phyloP scores from a whole-genome alignment of 2,888 invertebrate genomes.

The Philhelius pedissequus region DNA sequence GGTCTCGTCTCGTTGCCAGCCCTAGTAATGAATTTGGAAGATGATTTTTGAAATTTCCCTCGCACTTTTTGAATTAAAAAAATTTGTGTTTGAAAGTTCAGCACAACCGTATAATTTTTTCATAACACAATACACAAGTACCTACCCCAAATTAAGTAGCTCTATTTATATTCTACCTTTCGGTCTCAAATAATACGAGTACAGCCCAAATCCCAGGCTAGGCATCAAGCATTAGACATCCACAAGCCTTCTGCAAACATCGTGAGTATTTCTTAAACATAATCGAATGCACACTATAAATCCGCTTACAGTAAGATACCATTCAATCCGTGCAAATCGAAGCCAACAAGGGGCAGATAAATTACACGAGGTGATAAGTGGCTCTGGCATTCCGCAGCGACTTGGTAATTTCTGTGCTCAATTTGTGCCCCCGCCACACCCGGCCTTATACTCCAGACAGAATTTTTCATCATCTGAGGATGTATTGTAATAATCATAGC shows the following conservation, averaged over 20 bases:
- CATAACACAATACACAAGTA: background rate
- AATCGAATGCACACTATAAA: conserved; percentile 31
- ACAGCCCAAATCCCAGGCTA: background rate
- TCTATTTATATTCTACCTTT: background rate
- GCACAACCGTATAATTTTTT: conserved; percentile 37
- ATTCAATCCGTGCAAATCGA: conserved; percentile 60
- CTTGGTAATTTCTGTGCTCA: conserved; percentile 56
- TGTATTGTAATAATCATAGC: conserved; percentile 50
- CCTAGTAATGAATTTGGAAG: too few relatives aligned
- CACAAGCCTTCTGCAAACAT: conserved; percentile 31
- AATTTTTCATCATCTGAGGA: conserved; percentile 8
- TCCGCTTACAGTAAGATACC: conserved; percentile 3
- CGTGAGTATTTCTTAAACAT: conserved; percentile 42
- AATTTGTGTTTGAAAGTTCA: too few relatives aligned
- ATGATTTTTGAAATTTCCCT: too few relatives aligned
- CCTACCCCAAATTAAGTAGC: conserved; percentile 17
- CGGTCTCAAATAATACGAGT: background rate
- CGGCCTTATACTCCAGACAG: background rate
- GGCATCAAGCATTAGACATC: background rate
- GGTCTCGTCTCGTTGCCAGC: too few relatives aligned
- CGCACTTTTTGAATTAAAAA: too few relatives aligned
- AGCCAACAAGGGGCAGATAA: conserved; percentile 64
- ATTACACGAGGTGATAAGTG: conserved; percentile 68
- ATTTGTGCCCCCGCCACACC: conserved; percentile 26
- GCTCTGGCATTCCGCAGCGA: conserved; percentile 55